Evolutionary conservation across 1,140 invertebrate genomes (phyloP).

Genomic region (Copidosoma floridanum): DNA sequence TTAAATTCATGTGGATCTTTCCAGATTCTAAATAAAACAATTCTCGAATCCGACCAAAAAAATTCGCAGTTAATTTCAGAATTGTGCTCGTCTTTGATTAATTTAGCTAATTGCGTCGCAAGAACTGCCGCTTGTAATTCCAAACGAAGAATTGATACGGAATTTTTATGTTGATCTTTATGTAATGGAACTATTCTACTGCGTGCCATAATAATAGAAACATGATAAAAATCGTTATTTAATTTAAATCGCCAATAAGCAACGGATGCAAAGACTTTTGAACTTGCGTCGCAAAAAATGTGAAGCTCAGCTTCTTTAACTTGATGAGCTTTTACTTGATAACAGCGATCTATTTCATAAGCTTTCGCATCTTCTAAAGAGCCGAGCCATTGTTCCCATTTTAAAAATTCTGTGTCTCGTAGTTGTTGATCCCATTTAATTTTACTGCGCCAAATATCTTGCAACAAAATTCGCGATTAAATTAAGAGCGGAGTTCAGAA

Average conservation of each 20-base stretch:
- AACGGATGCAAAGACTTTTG: conserved; percentile 32
- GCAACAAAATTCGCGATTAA: conserved; percentile 32
- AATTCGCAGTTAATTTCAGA: neutral
- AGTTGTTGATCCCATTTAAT: conserved; percentile 6
- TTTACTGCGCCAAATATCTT: conserved; percentile 29
- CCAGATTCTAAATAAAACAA: conserved; percentile 37
- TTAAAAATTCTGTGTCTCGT: neutral
- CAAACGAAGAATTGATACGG: neutral
- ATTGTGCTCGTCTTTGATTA: neutral
- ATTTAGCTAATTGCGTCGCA: neutral
- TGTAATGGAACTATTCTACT: neutral
- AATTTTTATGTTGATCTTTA: no score
- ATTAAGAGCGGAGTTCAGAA: conserved; percentile 26
- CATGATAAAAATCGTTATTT: neutral
- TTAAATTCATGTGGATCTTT: neutral
- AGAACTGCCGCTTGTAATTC: neutral
- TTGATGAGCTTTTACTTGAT: neutral
- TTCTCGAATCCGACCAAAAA: conserved; percentile 38
- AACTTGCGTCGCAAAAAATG: conserved; percentile 38
- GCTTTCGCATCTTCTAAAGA: neutral
- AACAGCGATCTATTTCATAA: neutral
- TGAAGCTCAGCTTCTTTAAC: conserved; percentile 28
- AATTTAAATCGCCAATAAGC: conserved; percentile 13
- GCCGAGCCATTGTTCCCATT: conserved; percentile 14
- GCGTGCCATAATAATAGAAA: neutral